These are phyloP conservation scores for Andrena praecox DNA, from an alignment of 2,888 invertebrate species.

Conservation along the genomic window DNA sequence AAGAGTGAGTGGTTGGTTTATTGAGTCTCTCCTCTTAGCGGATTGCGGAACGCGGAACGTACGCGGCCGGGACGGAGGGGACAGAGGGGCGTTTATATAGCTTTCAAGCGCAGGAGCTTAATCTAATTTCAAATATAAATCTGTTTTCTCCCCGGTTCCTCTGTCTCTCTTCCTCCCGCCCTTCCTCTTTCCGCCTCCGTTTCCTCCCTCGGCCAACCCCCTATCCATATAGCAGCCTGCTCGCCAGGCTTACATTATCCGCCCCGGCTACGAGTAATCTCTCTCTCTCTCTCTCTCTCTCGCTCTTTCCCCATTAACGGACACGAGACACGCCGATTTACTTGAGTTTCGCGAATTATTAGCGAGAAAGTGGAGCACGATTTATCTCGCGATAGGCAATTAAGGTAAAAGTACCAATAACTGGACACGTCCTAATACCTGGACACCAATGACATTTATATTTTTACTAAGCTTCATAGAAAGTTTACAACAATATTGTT, in stretches of 20 bases:
- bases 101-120: constrained; percentile 85
- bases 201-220: constrained; percentile 57
- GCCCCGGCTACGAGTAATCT: constrained; percentile 77
- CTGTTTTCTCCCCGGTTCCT: constrained; percentile 80
- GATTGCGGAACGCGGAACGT: constrained; percentile 79
- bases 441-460: too few relatives aligned
- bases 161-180: constrained; percentile 50
- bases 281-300: constrained; percentile 71
- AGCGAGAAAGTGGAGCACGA: constrained; percentile 11
- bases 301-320: constrained; percentile 69
- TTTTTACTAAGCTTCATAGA: too few relatives aligned
- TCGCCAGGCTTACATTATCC: constrained; percentile 75
- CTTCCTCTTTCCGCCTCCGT: constrained; percentile 58
- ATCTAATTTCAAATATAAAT: constrained; percentile 85
- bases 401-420: too few relatives aligned
- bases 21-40: constrained; percentile 80
- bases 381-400: constrained; percentile 18
- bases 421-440: too few relatives aligned
- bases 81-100: constrained; percentile 83
- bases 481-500: too few relatives aligned
- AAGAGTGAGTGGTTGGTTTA: constrained; percentile 82
- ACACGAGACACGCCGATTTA: constrained; percentile 64
- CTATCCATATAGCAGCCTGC: constrained; percentile 66
- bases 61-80: constrained; percentile 69
- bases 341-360: constrained; percentile 40